These are phyloP conservation scores for Petrolisthes manimaculis DNA, from an alignment of 2,888 invertebrate species.

Conservation along the genomic window DNA sequence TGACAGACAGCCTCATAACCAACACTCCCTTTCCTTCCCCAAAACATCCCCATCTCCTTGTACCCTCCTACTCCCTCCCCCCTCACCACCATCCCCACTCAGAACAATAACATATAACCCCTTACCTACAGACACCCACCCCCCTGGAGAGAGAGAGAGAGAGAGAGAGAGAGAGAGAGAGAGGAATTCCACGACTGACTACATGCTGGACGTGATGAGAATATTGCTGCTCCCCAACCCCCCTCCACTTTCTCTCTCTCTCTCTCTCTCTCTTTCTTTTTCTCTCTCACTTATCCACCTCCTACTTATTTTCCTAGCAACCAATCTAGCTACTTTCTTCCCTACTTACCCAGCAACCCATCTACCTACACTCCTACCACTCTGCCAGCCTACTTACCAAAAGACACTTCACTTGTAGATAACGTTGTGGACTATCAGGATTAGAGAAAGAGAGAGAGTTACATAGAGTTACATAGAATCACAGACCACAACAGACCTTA, in stretches of 20 bases:
- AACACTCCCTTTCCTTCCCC: background rate
- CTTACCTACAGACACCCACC: background rate
- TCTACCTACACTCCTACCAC: background rate
- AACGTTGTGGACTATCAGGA: no score
- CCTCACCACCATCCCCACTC: background rate
- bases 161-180: slow-evolving; percentile 16
- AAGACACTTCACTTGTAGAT: no score
- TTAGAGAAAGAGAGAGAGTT: background rate
- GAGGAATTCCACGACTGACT: background rate
- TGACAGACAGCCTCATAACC: background rate
- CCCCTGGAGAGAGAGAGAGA: background rate
- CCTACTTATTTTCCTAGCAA: background rate
- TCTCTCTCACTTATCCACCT: background rate
- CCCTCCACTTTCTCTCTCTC: background rate
- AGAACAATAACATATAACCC: background rate
- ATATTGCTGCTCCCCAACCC: background rate
- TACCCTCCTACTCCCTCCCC: background rate
- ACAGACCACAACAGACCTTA: no score
- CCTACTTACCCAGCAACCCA: background rate
- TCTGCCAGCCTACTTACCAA: background rate
- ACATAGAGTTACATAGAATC: no score
- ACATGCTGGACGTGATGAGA: background rate
- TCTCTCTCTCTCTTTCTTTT: background rate
- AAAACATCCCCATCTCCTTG: background rate
- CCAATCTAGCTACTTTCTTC: background rate